Conservation (phyloP, 2,888 invertebrate species). For the Syrphus vitripennis region DNA sequence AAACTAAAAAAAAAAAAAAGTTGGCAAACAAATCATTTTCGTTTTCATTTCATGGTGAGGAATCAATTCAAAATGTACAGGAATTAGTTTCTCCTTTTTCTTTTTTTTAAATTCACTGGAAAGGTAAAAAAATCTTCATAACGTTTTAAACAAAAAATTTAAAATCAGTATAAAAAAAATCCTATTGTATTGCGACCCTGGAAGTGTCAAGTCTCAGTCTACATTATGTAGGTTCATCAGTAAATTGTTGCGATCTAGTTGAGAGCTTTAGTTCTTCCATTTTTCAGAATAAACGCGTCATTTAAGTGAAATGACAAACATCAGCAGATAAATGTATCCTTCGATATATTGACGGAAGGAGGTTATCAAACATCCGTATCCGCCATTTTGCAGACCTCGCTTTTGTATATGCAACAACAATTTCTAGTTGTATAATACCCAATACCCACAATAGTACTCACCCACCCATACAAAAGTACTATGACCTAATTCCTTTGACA, state of each 20-base stretch:
- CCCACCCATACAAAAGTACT: neutral
- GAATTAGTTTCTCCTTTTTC: too few relatives aligned
- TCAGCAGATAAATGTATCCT: conserved; percentile 51
- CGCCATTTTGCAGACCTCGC: conserved; percentile 24
- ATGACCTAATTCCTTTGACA: conserved; percentile 60
- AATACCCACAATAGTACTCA: neutral
- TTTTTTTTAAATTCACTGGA: too few relatives aligned
- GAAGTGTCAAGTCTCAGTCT: too few relatives aligned
- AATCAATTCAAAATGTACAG: too few relatives aligned
- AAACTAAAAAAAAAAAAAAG: too few relatives aligned
- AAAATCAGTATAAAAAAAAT: too few relatives aligned
- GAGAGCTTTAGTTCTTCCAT: neutral
- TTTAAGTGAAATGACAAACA: conserved; percentile 27
- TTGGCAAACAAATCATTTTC: too few relatives aligned
- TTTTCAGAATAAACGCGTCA: neutral
- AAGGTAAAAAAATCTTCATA: too few relatives aligned
- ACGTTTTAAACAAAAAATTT: too few relatives aligned
- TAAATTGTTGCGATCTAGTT: neutral
- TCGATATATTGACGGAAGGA: conserved; percentile 42
- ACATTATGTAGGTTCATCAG: too few relatives aligned
- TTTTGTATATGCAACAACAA: neutral
- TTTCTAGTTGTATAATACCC: neutral
- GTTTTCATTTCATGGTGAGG: too few relatives aligned
- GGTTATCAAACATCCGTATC: conserved; percentile 35
- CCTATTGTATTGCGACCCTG: too few relatives aligned